Conservation (phyloP, 2,888 invertebrate genomes). For the Stenoptilia bipunctidactyla region DNA sequence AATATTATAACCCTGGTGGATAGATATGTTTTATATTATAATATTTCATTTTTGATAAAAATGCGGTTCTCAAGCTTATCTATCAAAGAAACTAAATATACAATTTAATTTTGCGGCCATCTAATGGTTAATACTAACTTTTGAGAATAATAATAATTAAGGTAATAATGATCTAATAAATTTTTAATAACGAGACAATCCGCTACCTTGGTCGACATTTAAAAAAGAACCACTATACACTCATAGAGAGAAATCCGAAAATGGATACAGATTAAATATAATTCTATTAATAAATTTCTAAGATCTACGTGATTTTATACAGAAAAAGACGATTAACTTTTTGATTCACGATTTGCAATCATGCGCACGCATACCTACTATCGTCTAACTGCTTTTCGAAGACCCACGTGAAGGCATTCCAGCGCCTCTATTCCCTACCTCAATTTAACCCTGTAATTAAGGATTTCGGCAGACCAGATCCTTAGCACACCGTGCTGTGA, state of each 20-base stretch:
- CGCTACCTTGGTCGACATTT: conserved; percentile 70
- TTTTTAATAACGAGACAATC: conserved; percentile 66
- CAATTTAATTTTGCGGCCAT: conserved; percentile 67
- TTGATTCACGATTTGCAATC: conserved; percentile 63
- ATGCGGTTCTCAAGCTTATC: conserved; percentile 53
- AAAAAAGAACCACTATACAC: conserved; percentile 70
- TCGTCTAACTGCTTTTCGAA: conserved; percentile 63
- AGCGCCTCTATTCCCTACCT: conserved; percentile 32
- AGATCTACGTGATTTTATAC: conserved; percentile 59
- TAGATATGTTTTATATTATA: conserved; percentile 21
- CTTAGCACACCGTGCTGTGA: neutral
- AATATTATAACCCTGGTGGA: conserved; percentile 16
- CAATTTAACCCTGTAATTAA: conserved; percentile 52
- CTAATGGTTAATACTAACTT: conserved; percentile 66
- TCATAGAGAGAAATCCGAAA: conserved; percentile 71
- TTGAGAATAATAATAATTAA: conserved; percentile 49
- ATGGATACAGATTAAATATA: conserved; percentile 68
- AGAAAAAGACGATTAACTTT: conserved; percentile 54
- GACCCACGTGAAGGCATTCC: conserved; percentile 44
- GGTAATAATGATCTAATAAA: conserved; percentile 66
- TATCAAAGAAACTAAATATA: conserved; percentile 56
- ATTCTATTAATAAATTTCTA: conserved; percentile 67
- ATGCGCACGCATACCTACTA: conserved; percentile 69
- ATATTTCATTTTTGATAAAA: conserved; percentile 32
- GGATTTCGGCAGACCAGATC: conserved; percentile 23